Conservation (phyloP, 1,140 invertebrate genomes). For the Pseudomyrmex flavicornis region DNA sequence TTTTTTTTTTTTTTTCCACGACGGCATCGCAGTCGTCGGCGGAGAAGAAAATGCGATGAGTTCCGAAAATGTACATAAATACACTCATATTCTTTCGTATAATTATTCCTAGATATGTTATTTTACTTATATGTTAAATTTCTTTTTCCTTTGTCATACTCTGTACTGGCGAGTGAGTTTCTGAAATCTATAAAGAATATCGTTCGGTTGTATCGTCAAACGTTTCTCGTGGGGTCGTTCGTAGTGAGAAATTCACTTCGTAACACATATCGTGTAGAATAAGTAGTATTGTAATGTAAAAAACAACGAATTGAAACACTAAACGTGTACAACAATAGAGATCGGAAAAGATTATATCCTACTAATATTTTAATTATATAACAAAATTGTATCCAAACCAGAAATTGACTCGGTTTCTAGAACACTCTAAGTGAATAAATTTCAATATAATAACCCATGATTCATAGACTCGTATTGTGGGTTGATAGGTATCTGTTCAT, state of each 20-base stretch:
- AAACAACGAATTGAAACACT: not conserved
- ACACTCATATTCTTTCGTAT: conserved; percentile 66
- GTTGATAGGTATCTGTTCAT: too few relatives aligned
- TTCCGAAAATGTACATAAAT: conserved; percentile 71
- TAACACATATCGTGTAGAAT: conserved; percentile 9
- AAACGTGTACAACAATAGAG: not conserved
- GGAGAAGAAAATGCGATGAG: conserved; percentile 56
- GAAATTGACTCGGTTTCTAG: too few relatives aligned
- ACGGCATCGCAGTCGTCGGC: conserved; percentile 50
- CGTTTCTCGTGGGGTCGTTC: conserved; percentile 38
- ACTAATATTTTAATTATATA: too few relatives aligned
- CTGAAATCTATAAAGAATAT: conserved; percentile 69
- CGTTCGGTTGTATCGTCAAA: conserved; percentile 59
- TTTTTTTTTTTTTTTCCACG: conserved; percentile 44
- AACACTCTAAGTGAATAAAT: too few relatives aligned
- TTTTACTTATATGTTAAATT: conserved; percentile 65
- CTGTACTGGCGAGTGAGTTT: conserved; percentile 73
- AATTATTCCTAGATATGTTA: conserved; percentile 67
- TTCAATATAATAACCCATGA: too few relatives aligned
- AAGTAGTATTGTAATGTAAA: conserved; percentile 7
- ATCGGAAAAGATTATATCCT: not conserved
- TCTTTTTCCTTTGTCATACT: conserved; percentile 53
- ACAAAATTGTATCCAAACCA: too few relatives aligned
- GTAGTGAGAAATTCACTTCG: conserved; percentile 11
- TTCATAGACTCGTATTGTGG: too few relatives aligned